Evolutionary conservation across 1,140 invertebrate genomes (phyloP).

Genomic region (Euglossa dilemma): DNA sequence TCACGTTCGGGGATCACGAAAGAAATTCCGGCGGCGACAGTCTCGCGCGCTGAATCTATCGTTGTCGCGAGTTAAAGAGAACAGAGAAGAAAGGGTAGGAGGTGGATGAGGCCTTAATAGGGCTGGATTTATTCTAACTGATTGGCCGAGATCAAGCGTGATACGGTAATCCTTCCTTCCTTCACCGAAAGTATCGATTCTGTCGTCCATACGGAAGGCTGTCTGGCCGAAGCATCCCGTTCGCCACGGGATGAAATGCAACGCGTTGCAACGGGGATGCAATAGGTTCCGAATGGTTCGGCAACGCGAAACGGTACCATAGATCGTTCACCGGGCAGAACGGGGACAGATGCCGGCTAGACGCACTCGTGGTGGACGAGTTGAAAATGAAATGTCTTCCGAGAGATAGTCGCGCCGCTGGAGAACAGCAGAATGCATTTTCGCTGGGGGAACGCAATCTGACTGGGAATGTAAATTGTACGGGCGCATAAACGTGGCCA

Average conservation of each 20-base stretch:
- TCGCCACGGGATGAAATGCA: slow-evolving; percentile 10
- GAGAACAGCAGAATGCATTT: slow-evolving; percentile 59
- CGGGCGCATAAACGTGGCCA: slow-evolving; percentile 27
- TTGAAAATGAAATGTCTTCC: slow-evolving; percentile 76
- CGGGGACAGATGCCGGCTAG: background rate
- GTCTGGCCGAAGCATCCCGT: slow-evolving; percentile 13
- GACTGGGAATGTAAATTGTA: slow-evolving; percentile 65
- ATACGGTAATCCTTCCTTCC: slow-evolving; percentile 46
- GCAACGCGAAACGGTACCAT: background rate
- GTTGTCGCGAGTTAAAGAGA: background rate
- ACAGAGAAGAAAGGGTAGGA: too few relatives aligned
- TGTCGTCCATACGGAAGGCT: background rate
- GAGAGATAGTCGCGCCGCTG: slow-evolving; percentile 74
- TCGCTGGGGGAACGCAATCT: slow-evolving; percentile 59
- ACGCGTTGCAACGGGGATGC: background rate
- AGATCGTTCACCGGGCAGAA: background rate
- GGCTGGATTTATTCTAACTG: slow-evolving; percentile 31
- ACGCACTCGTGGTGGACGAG: slow-evolving; percentile 42
- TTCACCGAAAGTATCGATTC: slow-evolving; percentile 49
- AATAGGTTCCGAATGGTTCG: background rate
- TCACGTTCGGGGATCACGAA: slow-evolving; percentile 21
- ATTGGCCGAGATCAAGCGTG: slow-evolving; percentile 29
- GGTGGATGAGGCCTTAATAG: slow-evolving; percentile 10
- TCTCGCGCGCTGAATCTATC: slow-evolving; percentile 5
- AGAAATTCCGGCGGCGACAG: slow-evolving; percentile 12